Evolutionary conservation across 2,888 invertebrate species (phyloP), one percentile per base, ranked within the genome.

Genomic region (Syrphus vitripennis): DNA sequence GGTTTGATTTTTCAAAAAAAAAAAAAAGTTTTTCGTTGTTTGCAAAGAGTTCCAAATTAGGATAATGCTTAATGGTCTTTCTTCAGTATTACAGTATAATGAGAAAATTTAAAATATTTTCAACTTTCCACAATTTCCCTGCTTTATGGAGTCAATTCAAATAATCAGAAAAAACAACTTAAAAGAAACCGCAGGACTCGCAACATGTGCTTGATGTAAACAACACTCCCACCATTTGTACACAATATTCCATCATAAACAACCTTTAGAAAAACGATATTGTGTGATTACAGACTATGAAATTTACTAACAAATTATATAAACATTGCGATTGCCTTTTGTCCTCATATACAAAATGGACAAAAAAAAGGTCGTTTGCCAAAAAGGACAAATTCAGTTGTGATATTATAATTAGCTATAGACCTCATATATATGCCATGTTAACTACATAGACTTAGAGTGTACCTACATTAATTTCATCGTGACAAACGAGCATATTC

Each of bases 401-500:
- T 57, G 65, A 45, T 65, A 65, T 65, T 45, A 65, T 65, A 65
- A 65, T 45, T 65, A 65, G 42, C 40, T 45, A n/a, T n/a, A 65
- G 42, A 65, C 42, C 65, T 45, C 34, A 34, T 21, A 34, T 34
- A 21, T 14, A 21, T 34, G 29, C 42, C 42, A 14, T 45, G 45
- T 65, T 14, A 45, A 45, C 29, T n/a, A 42, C 24, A 4, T 19
- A 10, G 6, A 34, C 16, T 19, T 31, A 57, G 16, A 12, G 19
- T 5, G 3, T 31, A 59, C 21, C 19, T 21, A 65, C 65, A 65
- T 45, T 65, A 65, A 65, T 65, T 65, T 45, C 65, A 65, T 65
- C 65, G 65, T 65, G 65, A 65, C 65, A 65, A 65, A 45, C 65
- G 45, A 45, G 65, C 65, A 65, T 65, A 65, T 45, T 65, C 29